Conservation (phyloP, 2,888 invertebrate species). For the Trachelus iudaicus region DNA sequence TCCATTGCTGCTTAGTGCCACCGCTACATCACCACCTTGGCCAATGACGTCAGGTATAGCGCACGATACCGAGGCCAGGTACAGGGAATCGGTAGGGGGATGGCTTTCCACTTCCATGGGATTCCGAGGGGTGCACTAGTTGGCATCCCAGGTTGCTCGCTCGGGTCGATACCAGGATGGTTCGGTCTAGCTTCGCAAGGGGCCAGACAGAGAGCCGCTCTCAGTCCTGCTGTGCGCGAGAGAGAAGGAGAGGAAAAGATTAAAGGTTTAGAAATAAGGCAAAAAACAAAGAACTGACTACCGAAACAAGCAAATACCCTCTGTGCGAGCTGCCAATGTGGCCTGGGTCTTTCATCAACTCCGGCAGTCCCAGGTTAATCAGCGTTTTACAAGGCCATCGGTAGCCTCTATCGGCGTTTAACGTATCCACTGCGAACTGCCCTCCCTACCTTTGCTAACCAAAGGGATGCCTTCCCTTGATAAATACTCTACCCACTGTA, state of each 20-base stretch:
- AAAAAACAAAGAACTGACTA: not conserved
- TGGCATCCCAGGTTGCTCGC: not conserved
- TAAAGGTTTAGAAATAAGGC: not conserved
- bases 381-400: not conserved
- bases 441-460: not conserved
- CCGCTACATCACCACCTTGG: not conserved
- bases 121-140: not conserved
- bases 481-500: not conserved
- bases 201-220: not conserved
- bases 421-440: not conserved
- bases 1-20: too few species aligned
- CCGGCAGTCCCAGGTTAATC: not conserved
- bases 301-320: not conserved
- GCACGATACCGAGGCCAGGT: not conserved
- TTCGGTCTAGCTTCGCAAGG: not conserved
- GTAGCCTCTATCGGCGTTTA: not conserved
- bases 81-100: too few species aligned
- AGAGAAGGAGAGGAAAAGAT: conserved; percentile 7
- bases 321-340: not conserved
- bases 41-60: not conserved
- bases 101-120: not conserved
- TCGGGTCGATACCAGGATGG: not conserved
- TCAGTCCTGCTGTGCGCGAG: not conserved
- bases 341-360: not conserved
- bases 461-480: not conserved